Evolutionary conservation across 2,113 vertebrate genomes (phyloP).

Genomic region (Falco punctatus): DNA sequence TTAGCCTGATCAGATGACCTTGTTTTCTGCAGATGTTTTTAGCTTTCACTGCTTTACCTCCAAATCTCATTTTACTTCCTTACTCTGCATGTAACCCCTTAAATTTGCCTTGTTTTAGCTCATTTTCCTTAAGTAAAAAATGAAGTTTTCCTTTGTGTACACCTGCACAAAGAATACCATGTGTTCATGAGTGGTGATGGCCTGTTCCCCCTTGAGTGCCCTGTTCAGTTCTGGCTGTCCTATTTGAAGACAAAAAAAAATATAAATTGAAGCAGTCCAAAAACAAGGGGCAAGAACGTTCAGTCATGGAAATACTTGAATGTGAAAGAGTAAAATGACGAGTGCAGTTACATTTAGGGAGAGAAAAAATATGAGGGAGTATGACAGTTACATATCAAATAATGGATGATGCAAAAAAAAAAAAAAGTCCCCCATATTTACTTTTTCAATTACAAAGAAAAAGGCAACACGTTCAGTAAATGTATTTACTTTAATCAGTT

Average conservation of each 20-base stretch:
- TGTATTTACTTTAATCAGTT: not conserved
- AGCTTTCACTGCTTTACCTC: not conserved
- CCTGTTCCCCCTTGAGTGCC: not conserved
- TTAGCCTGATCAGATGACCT: not conserved
- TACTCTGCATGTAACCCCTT: not conserved
- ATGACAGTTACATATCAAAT: not conserved
- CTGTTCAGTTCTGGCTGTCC: not conserved
- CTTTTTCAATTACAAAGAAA: not conserved
- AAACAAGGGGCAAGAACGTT: not conserved
- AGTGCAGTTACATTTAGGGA: not conserved
- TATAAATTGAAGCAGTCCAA: not conserved
- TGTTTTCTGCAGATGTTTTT: not conserved
- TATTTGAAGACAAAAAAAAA: not conserved
- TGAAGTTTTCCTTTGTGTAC: not conserved
- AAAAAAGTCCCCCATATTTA: not conserved
- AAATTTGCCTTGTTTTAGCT: not conserved
- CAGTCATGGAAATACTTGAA: not conserved
- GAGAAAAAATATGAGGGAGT: not conserved
- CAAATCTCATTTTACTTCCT: not conserved
- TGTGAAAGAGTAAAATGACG: not conserved
- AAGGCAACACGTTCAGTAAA: not conserved
- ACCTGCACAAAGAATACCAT: not conserved
- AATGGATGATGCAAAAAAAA: not conserved
- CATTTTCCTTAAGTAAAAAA: not conserved
- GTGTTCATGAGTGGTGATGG: not conserved